A percentile compares a stretch with the other conserved stretches of the same genome.
These are phyloP conservation scores for Pantherophis vulpinus DNA, from an alignment of 2,797 vertebrate species.

Conservation along the genomic window DNA sequence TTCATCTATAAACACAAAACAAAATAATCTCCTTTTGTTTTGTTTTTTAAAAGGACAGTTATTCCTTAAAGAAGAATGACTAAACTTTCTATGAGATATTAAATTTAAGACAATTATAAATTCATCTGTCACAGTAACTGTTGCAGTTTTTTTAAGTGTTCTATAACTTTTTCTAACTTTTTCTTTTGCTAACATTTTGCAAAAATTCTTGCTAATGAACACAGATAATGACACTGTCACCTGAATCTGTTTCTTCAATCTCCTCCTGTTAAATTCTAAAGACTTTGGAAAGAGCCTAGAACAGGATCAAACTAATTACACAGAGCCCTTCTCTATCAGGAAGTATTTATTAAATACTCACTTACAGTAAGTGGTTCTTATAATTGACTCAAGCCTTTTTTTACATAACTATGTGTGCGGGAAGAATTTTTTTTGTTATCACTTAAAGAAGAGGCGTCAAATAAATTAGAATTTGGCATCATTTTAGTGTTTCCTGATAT, in stretches of 20 bases:
- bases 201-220: neutral
- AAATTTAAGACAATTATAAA: neutral
- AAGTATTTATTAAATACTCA: conserved; percentile 11
- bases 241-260: conserved; percentile 3
- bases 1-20: neutral
- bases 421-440: neutral
- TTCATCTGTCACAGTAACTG: neutral
- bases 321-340: neutral
- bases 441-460: conserved; percentile 22
- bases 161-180: neutral
- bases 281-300: neutral
- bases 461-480: neutral
- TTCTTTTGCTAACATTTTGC: too few relatives aligned
- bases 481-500: neutral
- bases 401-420: neutral
- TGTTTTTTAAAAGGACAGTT: neutral
- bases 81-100: neutral
- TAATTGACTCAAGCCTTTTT: neutral
- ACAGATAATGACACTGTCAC: neutral
- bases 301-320: neutral
- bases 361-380: conserved; percentile 14
- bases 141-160: neutral
- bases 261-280: neutral
- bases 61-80: neutral
- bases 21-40: neutral